Percentiles rank a stretch among this genome's conserved stretches.
Evolutionary conservation across 2,888 invertebrate species (phyloP).

Genomic region (Enchytraeus crypticus): DNA sequence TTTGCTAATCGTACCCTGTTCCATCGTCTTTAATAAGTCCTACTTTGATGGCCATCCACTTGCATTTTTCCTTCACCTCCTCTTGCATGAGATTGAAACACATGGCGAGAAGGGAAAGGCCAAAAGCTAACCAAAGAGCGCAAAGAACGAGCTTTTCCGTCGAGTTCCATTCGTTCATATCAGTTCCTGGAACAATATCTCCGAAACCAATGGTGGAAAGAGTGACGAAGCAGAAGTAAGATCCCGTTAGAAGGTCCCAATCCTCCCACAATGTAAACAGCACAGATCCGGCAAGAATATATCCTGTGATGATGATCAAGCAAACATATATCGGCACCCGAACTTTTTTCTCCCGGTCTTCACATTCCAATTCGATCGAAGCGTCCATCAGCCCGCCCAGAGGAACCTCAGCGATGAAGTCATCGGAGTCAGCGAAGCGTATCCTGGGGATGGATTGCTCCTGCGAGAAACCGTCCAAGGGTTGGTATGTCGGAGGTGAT

Average conservation of each 20-base stretch:
- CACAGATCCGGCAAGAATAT: conserved; percentile 78
- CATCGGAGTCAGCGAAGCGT: conserved; percentile 1
- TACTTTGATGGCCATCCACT: conserved; percentile 40
- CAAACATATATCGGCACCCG: conserved; percentile 78
- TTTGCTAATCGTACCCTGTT: no score
- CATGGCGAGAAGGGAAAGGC: conserved; percentile 49
- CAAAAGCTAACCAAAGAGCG: no score
- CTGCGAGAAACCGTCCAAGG: neutral
- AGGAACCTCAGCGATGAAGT: conserved; percentile 2
- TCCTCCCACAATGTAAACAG: conserved; percentile 85
- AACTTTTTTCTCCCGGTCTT: conserved; percentile 29
- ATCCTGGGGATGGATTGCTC: neutral
- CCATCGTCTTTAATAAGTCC: conserved; percentile 35
- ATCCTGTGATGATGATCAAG: conserved; percentile 77
- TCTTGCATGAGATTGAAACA: conserved; percentile 50
- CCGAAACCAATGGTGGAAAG: no score
- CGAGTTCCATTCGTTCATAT: conserved; percentile 38
- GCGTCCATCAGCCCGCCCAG: no score
- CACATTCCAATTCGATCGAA: no score
- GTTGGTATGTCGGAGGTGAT: no score
- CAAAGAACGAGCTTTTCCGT: conserved; percentile 39
- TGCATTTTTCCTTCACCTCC: conserved; percentile 43
- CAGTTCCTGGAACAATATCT: conserved; percentile 47
- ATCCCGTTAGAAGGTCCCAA: conserved; percentile 81
- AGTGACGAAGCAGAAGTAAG: conserved; percentile 51